Evolutionary conservation across 2,113 vertebrate genomes (phyloP).

Genomic region (Ammodytes marinus): DNA sequence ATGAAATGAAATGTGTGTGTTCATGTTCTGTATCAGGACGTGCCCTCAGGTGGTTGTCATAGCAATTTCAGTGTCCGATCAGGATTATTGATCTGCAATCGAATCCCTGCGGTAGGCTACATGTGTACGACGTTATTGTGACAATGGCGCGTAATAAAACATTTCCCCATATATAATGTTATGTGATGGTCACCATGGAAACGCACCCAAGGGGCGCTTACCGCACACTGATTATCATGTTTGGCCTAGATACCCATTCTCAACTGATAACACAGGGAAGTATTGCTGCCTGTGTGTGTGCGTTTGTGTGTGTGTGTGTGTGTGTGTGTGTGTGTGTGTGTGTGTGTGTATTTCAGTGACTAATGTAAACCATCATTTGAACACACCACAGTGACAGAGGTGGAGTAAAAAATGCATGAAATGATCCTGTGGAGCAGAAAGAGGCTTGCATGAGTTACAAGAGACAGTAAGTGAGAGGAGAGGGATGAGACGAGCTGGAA

Average conservation of each 20-base stretch:
- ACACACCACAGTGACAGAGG: conserved; percentile 62
- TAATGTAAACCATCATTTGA: conserved; percentile 72
- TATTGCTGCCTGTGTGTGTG: conserved; percentile 3
- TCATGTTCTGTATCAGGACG: conserved; percentile 2
- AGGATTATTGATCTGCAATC: conserved; percentile 72
- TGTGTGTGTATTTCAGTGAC: conserved; percentile 47
- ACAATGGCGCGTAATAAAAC: conserved; percentile 58
- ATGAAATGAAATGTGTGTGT: conserved; percentile 29
- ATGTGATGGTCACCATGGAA: conserved; percentile 82
- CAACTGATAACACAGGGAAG: conserved; percentile 66
- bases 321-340: conserved; percentile 3
- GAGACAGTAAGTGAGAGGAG: conserved; percentile 68
- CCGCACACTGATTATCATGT: conserved; percentile 76
- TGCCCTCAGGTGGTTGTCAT: conserved; percentile 66
- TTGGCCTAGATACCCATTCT: conserved; percentile 81
- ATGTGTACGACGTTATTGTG: background rate
- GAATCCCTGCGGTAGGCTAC: conserved; percentile 37
- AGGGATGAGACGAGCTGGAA: conserved; percentile 59
- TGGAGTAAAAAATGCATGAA: conserved; percentile 78
- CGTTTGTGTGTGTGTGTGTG: conserved; percentile 28
- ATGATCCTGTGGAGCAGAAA: conserved; percentile 73
- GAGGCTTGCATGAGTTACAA: conserved; percentile 69
- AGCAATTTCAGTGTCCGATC: conserved; percentile 64
- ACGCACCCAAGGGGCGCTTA: conserved; percentile 69
- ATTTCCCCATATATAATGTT: conserved; percentile 69